phyloP scores from a whole-genome alignment of 2,797 vertebrate genomes.

The Urosaurus nigricauda region DNA sequence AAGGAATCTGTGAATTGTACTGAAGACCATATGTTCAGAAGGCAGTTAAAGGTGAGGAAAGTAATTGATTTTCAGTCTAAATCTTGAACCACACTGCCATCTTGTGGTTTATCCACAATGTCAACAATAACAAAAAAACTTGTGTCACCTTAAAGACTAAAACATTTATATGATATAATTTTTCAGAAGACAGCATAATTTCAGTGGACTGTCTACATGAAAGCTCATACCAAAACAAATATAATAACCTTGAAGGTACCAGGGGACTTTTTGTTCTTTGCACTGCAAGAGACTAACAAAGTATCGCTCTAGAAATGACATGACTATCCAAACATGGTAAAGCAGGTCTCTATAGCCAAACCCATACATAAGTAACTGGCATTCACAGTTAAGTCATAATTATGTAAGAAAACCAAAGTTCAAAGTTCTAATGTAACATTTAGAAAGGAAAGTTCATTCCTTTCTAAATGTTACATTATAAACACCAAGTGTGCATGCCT shows the following conservation, averaged over 20 bases:
- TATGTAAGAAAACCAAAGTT: not conserved
- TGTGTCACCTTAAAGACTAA: not conserved
- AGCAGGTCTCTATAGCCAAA: not conserved
- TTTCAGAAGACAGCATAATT: not conserved
- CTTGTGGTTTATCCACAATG: constrained; percentile 50
- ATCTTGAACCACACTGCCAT: constrained; percentile 69
- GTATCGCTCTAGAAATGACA: not conserved
- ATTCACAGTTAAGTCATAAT: not conserved
- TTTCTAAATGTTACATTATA: constrained; percentile 9
- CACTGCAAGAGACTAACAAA: not conserved
- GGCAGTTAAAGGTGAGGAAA: not conserved
- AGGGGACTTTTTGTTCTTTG: not conserved
- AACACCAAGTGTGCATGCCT: not conserved
- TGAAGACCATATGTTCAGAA: not conserved
- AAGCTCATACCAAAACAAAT: not conserved
- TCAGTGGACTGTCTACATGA: not conserved
- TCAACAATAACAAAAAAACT: not conserved
- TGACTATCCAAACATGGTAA: accelerated
- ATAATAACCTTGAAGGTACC: not conserved
- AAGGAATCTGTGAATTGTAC: not conserved
- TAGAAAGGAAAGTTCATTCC: not conserved
- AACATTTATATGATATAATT: not conserved
- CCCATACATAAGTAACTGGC: not conserved
- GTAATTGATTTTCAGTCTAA: not conserved
- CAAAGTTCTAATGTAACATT: too few relatives aligned